These are phyloP conservation scores for Malacoctenus gilli DNA, from an alignment of 2,797 vertebrate species.

Conservation along the genomic window DNA sequence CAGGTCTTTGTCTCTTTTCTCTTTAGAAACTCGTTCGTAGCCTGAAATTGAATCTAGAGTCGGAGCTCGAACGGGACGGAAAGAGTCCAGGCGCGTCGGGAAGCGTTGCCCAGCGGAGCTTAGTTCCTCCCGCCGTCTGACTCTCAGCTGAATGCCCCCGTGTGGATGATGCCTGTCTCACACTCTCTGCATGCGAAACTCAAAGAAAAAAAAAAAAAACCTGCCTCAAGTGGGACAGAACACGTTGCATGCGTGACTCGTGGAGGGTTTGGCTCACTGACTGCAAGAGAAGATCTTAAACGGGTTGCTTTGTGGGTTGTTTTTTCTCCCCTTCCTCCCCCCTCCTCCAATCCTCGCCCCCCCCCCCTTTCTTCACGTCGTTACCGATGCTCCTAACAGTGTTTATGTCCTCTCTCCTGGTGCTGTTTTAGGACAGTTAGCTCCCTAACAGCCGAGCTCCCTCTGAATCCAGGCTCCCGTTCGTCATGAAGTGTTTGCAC, in stretches of 20 bases:
- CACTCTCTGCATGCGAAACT: constrained; percentile 79
- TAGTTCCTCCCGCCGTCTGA: constrained; percentile 64
- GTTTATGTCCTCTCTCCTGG: constrained; percentile 30
- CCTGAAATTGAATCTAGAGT: constrained; percentile 39
- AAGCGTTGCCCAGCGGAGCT: constrained; percentile 59
- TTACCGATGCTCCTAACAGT: constrained; percentile 30
- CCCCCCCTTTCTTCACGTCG: constrained; percentile 30
- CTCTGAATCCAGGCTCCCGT: constrained; percentile 45
- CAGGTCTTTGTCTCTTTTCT: not conserved
- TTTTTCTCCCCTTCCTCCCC: constrained; percentile 1
- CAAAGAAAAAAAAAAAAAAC: no score
- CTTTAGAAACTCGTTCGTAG: constrained; percentile 19
- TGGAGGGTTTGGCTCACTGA: constrained; percentile 63
- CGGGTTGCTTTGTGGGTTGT: constrained; percentile 43
- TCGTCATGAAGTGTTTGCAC: constrained; percentile 51
- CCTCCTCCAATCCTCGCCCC: no score
- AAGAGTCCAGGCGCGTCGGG: constrained; percentile 43
- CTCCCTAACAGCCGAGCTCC: constrained; percentile 26
- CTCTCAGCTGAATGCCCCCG: constrained; percentile 69
- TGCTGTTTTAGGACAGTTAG: constrained; percentile 38
- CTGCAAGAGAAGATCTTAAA: constrained; percentile 53
- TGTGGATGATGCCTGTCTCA: constrained; percentile 75
- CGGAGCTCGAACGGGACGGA: constrained; percentile 40
- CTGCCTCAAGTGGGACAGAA: constrained; percentile 71
- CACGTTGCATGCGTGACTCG: constrained; percentile 80